Evolutionary conservation across 2,797 vertebrate species (phyloP).

Genomic region (Prionace glauca): DNA sequence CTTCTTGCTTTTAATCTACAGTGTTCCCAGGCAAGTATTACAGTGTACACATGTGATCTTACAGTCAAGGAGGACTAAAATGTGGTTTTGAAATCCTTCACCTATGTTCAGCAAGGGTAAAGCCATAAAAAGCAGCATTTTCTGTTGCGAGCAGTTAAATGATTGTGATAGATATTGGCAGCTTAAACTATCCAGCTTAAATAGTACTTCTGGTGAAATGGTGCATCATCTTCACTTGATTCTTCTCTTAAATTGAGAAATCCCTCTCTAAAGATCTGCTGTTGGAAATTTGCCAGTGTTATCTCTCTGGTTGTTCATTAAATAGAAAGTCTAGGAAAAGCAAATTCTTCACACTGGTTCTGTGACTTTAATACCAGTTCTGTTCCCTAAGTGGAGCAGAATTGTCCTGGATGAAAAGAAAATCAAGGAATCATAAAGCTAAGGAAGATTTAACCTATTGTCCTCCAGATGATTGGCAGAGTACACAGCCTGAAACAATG

Average conservation of each 20-base stretch:
- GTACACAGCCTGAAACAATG: too few species aligned
- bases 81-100: neutral
- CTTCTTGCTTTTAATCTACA: neutral
- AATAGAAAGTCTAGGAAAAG: neutral
- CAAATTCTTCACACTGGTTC: neutral
- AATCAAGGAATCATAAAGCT: neutral
- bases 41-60: neutral
- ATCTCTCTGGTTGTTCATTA: neutral
- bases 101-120: neutral
- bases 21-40: neutral
- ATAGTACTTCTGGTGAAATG: neutral
- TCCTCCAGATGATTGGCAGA: too few species aligned
- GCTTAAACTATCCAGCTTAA: neutral
- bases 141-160: neutral
- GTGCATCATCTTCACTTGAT: neutral
- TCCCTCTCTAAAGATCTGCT: neutral
- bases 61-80: neutral
- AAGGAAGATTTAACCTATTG: neutral
- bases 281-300: neutral
- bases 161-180: slow-evolving; percentile 5
- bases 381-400: neutral
- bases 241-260: neutral
- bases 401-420: neutral
- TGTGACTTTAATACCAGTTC: neutral
- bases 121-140: neutral